Evolutionary conservation across 2,888 invertebrate species (phyloP).

Genomic region (Neoscelio sp.): DNA sequence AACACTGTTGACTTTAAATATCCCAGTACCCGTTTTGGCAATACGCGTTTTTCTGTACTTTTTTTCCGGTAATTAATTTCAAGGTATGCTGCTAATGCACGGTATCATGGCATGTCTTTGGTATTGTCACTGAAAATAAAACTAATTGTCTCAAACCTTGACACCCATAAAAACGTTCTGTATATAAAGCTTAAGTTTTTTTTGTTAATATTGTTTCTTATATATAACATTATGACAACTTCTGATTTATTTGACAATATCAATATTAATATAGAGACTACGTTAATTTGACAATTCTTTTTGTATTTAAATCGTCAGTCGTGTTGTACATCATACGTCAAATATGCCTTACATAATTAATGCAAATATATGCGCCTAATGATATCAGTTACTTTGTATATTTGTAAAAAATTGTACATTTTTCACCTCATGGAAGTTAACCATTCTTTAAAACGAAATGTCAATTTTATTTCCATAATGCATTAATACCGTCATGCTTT

Average conservation of each 20-base stretch:
- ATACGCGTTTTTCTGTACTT: slow-evolving; percentile 46
- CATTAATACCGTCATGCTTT: background rate
- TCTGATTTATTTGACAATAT: slow-evolving; percentile 27
- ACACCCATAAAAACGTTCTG: slow-evolving; percentile 21
- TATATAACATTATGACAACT: background rate
- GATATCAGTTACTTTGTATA: slow-evolving; percentile 61
- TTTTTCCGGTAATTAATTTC: slow-evolving; percentile 60
- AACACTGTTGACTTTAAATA: slow-evolving; percentile 41
- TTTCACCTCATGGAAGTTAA: slow-evolving; percentile 40
- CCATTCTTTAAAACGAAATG: slow-evolving; percentile 1
- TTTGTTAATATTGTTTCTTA: background rate
- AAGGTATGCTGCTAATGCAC: slow-evolving; percentile 75
- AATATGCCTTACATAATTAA: slow-evolving; percentile 44
- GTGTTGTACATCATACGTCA: slow-evolving; percentile 5
- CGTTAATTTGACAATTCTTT: background rate
- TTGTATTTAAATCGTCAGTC: background rate
- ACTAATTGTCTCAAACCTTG: slow-evolving; percentile 28
- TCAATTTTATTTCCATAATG: background rate
- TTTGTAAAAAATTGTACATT: slow-evolving; percentile 48
- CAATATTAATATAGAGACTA: background rate
- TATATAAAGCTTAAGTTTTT: slow-evolving; percentile 5
- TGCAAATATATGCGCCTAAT: slow-evolving; percentile 63
- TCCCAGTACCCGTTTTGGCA: slow-evolving; percentile 29
- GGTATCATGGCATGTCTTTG: slow-evolving; percentile 75
- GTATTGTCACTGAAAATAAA: slow-evolving; percentile 64